phyloP scores from a whole-genome alignment of 92 coral and sea anemone genomes.

The Paramuricea clavata region DNA sequence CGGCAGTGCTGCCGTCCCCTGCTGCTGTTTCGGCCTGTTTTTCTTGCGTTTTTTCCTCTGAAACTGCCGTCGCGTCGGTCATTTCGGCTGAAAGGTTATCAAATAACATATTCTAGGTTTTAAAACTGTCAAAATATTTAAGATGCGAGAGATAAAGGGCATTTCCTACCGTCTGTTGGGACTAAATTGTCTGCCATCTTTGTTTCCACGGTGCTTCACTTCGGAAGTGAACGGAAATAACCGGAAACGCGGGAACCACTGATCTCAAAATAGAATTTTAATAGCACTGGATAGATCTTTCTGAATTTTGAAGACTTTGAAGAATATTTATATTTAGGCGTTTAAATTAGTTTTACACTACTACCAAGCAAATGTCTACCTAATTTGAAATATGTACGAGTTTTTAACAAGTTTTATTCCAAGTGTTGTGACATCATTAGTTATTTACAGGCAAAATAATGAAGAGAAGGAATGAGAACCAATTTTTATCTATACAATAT shows the following conservation, averaged over 20 bases:
- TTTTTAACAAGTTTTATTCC: too few relatives aligned
- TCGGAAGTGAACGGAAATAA: constrained; percentile 1
- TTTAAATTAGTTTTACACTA: too few relatives aligned
- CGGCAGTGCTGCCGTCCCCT: background rate
- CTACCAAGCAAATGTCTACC: too few relatives aligned
- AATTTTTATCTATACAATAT: too few relatives aligned
- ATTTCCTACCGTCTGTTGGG: constrained; percentile 36
- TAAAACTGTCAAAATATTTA: background rate
- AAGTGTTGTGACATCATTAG: too few relatives aligned
- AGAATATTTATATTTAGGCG: too few relatives aligned
- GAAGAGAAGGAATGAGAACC: too few relatives aligned
- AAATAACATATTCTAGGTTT: background rate
- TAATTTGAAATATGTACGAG: too few relatives aligned
- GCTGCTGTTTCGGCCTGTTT: constrained; percentile 12
- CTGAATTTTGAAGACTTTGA: too few relatives aligned
- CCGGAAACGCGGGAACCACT: constrained; percentile 8
- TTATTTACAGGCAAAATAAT: too few relatives aligned
- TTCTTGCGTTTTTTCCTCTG: constrained; percentile 41
- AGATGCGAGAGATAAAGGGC: background rate
- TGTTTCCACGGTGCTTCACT: constrained; percentile 14
- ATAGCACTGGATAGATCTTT: too few relatives aligned
- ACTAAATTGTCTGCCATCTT: constrained; percentile 50
- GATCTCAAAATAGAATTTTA: background rate
- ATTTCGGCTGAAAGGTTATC: constrained; percentile 37
- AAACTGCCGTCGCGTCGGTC: constrained; percentile 19